Percentiles rank a stretch among this genome's conserved stretches.
Conservation (phyloP, 92 coral and sea anemone genomes). For the Epizoanthus scotinus region DNA sequence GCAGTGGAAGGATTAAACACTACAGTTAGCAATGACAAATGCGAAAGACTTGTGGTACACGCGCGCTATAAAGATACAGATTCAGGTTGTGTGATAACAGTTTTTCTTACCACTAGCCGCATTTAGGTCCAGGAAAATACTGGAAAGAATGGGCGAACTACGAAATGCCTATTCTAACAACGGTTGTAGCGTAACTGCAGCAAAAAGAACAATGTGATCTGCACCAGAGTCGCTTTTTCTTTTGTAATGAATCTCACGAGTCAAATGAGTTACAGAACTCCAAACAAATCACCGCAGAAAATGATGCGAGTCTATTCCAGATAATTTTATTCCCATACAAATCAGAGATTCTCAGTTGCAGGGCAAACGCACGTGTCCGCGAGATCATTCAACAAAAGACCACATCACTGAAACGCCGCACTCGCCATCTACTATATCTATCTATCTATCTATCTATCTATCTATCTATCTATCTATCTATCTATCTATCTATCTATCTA, state of each 20-base stretch:
- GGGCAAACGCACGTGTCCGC: not conserved
- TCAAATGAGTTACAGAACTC: not conserved
- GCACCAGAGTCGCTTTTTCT: not conserved
- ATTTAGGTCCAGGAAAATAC: constrained; percentile 5
- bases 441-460: too few species aligned
- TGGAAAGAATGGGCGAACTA: too few species aligned
- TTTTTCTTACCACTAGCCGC: not conserved
- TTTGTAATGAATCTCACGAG: not conserved
- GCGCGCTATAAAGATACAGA: not conserved
- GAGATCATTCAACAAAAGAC: not conserved
- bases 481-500: too few species aligned
- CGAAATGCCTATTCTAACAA: not conserved
- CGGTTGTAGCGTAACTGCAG: not conserved
- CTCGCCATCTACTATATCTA: too few species aligned
- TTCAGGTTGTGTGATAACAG: not conserved
- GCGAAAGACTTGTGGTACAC: not conserved
- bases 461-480: too few species aligned
- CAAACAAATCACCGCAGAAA: not conserved
- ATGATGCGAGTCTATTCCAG: not conserved
- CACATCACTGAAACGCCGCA: not conserved
- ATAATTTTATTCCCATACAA: not conserved
- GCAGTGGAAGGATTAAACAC: not conserved
- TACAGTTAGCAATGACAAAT: not conserved
- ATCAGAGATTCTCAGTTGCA: not conserved
- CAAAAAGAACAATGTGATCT: not conserved